Evolutionary conservation across 2,888 invertebrate species (phyloP).

Genomic region (Mycalesis mineus): DNA sequence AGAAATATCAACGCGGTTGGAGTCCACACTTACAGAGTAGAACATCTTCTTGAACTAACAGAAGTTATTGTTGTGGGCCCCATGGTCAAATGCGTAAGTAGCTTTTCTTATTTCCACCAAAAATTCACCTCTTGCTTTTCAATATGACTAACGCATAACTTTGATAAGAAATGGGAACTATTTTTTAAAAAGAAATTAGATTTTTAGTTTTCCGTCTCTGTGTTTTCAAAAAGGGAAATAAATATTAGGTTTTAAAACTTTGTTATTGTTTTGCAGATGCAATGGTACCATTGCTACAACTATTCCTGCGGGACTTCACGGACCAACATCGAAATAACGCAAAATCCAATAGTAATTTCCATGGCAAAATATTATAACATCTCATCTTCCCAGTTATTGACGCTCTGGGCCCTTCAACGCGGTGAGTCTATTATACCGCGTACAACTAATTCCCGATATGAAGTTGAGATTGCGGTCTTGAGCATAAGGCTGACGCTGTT

Average conservation of each 20-base stretch:
- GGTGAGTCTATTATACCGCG: not conserved
- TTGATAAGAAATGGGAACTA: too few relatives aligned
- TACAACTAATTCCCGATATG: not conserved
- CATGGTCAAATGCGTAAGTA: not conserved
- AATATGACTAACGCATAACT: too few relatives aligned
- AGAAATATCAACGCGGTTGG: not conserved
- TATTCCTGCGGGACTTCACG: not conserved
- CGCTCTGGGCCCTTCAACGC: not conserved
- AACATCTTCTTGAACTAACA: not conserved
- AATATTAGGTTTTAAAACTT: too few relatives aligned
- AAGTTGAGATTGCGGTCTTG: not conserved
- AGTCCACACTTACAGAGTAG: not conserved
- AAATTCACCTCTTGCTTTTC: too few relatives aligned
- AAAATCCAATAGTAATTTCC: not conserved
- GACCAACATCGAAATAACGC: too few relatives aligned
- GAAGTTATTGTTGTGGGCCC: conserved; percentile 5
- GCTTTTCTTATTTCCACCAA: not conserved
- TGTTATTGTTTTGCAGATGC: not conserved
- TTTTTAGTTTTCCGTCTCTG: too few relatives aligned
- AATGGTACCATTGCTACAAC: not conserved
- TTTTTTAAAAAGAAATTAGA: too few relatives aligned
- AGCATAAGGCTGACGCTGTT: not conserved
- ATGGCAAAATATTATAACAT: not conserved
- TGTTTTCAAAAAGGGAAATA: too few relatives aligned
- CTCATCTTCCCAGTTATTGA: not conserved